Evolutionary conservation across 2,888 invertebrate species (phyloP), one percentile per base, ranked within the genome.

Genomic region (Oscheius sp.): DNA sequence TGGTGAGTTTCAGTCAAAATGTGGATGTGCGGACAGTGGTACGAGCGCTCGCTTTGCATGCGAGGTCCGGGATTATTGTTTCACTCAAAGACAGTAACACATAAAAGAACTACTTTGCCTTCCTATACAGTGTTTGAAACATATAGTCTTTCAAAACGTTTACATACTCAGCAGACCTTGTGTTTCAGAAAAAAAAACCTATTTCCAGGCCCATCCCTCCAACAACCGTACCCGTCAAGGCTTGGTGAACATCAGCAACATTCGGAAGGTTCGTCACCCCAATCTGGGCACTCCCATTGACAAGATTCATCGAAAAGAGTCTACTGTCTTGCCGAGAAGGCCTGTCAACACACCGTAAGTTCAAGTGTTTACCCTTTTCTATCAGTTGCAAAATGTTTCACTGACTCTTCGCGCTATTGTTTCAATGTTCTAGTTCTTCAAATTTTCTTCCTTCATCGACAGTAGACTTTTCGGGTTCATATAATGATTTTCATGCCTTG

Each of bases 251-350:
- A 58, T 75, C 10, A 76, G 75, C 53, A 63, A 68, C 42, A 70
- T 83, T 33, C 59, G 73, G n/a, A 63, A 78, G 58, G 77, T 79
- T 1, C 70, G 78, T 53, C 42, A 47, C n/a, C 59, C 21, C 13
- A 33, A 59, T 53, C 33, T 53, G 4, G 32, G 33, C 3, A 63
- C 63, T 21, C 63, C 63, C 5, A 32, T 55, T 11, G 55, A 33
- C 42, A n/a, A 33, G 29, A 76, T 83, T 48, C 70, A 68, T 37
- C 76, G 83, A 32, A 79, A 79, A 53, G 83, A 83, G 55, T 80
- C 81, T 51, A 83, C 83, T 9, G 76, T 79, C 51, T 71, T 83
- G 68, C 83, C 83, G 33, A 51, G 76, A n/a, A 76, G 71, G 57
- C 75, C 75, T 2, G 42, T 37, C 48, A 68, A 51, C 32, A 29